phyloP scores from a whole-genome alignment of 2,797 vertebrate species.

The Gymnodraco acuticeps region DNA sequence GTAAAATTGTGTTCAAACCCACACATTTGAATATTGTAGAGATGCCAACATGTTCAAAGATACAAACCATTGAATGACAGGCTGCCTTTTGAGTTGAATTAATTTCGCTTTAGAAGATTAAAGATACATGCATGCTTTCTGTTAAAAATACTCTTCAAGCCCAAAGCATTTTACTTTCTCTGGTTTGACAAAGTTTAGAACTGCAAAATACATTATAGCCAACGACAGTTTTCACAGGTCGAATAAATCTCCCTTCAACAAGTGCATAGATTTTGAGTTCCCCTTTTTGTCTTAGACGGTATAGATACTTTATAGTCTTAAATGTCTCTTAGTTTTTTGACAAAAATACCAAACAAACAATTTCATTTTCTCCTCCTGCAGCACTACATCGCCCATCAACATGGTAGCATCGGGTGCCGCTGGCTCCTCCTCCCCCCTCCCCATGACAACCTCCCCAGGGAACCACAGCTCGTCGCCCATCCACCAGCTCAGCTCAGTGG shows the following conservation, averaged over 20 bases:
- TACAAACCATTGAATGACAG: not conserved
- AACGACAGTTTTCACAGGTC: too few species aligned
- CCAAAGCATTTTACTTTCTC: not conserved
- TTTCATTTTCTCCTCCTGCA: constrained; percentile 46
- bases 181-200: too few species aligned
- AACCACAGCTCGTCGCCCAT: constrained; percentile 90
- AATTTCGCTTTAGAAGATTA: not conserved
- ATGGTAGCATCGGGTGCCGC: constrained; percentile 87
- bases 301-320: too few species aligned
- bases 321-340: too few species aligned
- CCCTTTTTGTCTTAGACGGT: too few species aligned
- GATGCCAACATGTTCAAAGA: not conserved
- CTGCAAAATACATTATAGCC: too few species aligned
- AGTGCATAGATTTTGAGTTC: too few species aligned
- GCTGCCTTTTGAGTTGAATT: too few species aligned
- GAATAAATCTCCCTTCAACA: too few species aligned
- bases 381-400: constrained; percentile 98
- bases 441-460: constrained; percentile 83
- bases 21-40: constrained; percentile 31
- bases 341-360: not conserved
- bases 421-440: constrained; percentile 91
- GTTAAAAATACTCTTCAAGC: not conserved
- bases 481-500: constrained; percentile 94
- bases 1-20: constrained; percentile 52
- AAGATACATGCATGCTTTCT: not conserved